These are phyloP conservation scores for Oreohelix idahoensis DNA, from an alignment of 1,140 invertebrate genomes.

Conservation along the genomic window DNA sequence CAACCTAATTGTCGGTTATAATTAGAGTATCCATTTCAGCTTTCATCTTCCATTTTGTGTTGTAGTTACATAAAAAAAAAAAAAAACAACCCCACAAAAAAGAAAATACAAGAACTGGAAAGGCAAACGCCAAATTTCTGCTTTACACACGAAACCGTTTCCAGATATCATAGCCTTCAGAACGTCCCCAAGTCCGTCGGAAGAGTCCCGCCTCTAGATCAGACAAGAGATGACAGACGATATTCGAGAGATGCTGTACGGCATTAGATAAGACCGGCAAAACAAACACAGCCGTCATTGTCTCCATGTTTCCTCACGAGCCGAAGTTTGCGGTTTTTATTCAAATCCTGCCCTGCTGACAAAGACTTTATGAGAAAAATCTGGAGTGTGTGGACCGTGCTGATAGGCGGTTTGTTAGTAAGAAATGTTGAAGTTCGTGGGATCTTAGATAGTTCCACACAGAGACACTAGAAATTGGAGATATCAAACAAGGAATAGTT, in stretches of 20 bases:
- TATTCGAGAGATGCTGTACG: neutral
- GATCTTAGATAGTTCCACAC: too few species aligned
- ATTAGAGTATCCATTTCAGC: too few species aligned
- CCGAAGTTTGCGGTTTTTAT: neutral
- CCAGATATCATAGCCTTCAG: neutral
- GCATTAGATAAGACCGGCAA: neutral
- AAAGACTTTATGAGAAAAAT: neutral
- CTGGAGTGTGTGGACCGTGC: neutral
- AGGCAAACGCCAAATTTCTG: too few species aligned
- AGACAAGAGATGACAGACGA: constrained; percentile 2
- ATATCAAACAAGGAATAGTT: too few species aligned
- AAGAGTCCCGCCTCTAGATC: neutral
- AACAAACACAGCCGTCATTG: neutral
- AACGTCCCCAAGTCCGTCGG: neutral
- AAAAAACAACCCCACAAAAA: too few species aligned
- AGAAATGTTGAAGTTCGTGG: neutral
- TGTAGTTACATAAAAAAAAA: too few species aligned
- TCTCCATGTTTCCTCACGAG: neutral
- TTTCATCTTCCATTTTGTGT: too few species aligned
- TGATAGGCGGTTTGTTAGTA: neutral
- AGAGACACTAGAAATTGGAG: too few species aligned
- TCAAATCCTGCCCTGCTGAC: neutral
- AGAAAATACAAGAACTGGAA: too few species aligned
- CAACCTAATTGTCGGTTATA: too few species aligned
- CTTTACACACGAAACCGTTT: too few species aligned